Evolutionary conservation across 2,113 vertebrate species (phyloP).

Genomic region (Halcyon senegalensis): DNA sequence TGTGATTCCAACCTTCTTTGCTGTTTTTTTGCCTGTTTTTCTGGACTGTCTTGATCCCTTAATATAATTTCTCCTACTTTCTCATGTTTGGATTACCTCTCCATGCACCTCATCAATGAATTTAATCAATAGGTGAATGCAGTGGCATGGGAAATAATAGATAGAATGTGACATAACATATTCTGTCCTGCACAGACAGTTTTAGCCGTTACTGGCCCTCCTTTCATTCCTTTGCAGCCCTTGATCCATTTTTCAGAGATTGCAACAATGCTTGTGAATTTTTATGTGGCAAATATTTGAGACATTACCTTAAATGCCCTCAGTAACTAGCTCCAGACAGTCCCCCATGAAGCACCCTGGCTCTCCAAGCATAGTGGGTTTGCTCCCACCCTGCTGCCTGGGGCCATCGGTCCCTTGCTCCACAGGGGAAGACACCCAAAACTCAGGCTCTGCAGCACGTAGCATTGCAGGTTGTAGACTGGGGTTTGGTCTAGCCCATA

Average conservation of each 20-base stretch:
- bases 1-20: neutral
- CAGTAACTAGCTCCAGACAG: neutral
- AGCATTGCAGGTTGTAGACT: neutral
- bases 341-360: neutral
- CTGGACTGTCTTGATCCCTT: neutral
- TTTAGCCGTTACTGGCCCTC: neutral
- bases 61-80: neutral
- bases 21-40: neutral
- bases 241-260: neutral
- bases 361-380: neutral
- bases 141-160: neutral
- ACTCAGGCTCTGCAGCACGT: neutral
- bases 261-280: accelerated
- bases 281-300: neutral
- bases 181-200: neutral
- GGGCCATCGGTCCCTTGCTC: neutral
- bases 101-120: neutral
- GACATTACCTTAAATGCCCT: neutral
- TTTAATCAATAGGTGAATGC: neutral
- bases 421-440: neutral
- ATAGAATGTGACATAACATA: neutral
- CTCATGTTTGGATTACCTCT: neutral
- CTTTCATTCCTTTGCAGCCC: neutral
- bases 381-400: neutral
- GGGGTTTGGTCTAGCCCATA: neutral